These are phyloP conservation scores for Oryzias woworae DNA, from an alignment of 2,113 vertebrate genomes.

Conservation along the genomic window DNA sequence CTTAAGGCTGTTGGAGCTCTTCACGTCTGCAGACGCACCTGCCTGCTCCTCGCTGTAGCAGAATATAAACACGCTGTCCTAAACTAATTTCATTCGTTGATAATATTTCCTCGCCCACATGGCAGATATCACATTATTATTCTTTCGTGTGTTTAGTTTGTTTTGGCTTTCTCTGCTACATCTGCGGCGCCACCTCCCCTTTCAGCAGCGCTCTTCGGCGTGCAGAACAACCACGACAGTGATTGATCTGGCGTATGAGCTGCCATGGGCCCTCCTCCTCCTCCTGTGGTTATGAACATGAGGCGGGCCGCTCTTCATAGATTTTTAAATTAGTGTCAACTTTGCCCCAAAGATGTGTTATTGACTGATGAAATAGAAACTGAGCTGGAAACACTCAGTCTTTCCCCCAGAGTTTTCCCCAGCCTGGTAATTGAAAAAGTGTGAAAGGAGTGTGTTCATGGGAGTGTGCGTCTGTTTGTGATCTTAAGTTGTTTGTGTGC, in stretches of 20 bases:
- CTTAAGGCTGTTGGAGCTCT: not conserved
- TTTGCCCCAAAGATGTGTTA: conserved; percentile 84
- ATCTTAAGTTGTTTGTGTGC: conserved; percentile 48
- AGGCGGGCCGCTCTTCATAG: conserved; percentile 77
- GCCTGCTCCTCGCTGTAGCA: not conserved
- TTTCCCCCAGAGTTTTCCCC: conserved; percentile 78
- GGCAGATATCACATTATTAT: not conserved
- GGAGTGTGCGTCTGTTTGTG: conserved; percentile 39
- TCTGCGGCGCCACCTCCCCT: conserved; percentile 14
- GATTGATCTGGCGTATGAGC: conserved; percentile 73
- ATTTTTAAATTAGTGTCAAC: conserved; percentile 86
- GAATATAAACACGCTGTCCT: conserved; percentile 5
- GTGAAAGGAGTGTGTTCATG: conserved; percentile 67
- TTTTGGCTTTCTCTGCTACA: not conserved
- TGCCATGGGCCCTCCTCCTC: conserved; percentile 56
- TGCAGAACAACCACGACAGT: conserved; percentile 40
- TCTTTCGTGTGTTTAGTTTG: not conserved
- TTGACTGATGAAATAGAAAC: conserved; percentile 84
- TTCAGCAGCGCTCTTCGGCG: conserved; percentile 25
- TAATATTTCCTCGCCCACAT: conserved; percentile 48
- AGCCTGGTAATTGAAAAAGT: conserved; percentile 82
- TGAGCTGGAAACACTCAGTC: conserved; percentile 75
- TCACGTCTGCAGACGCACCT: conserved; percentile 5
- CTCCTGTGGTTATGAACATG: conserved; percentile 76
- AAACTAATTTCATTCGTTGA: conserved; percentile 22